Base-by-base conservation (phyloP, 2,113 vertebrate genomes). In the Speoplatyrhinus poulsoni region DNA sequence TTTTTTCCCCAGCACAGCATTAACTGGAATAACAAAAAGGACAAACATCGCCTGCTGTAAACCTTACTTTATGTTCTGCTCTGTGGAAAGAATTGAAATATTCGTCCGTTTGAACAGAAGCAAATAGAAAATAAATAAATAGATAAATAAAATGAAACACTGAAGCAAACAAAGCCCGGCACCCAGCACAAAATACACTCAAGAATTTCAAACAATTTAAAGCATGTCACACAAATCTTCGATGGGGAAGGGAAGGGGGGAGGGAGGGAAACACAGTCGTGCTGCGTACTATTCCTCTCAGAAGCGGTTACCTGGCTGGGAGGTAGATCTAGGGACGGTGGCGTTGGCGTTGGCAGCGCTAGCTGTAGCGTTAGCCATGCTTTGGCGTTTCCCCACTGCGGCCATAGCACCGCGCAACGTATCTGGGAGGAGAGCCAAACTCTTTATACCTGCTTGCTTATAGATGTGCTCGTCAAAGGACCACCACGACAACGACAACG, bases 291-390 rank as follows among this genome's bases (percentile, higher is more conserved):
- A 49, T 33, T 57, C 36, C 60, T 58, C 59, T 69, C 54, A 12
- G 26, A 12, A 17, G 68, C 15, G 17, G 59, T 95, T 96, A 96
- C 94, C 95, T 95, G 94, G 94, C 88, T 96, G 95, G 73, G 95
- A 96, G 68, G 93, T 92, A 60, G 95, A 96, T 91, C 95, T 93
- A 83, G 94, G 93, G 10, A 96, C 94, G 1, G 77, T 59, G 5
- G 82, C 12, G 46, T 46, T 48, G 69, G 56, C 32, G 6, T 61
- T 61, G 57, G 77, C 63, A 0, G 88, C 77, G 61, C 78, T 26
- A 15, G 70, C 26, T 6, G 87, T 88, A 4, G 63, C 81, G 81
- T 74, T 82, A 46, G 80, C 86, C 81, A 85, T 82, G 6, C 90
- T 85, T 72, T 87, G 93, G 70, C 88, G 88, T 75, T 95, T 93